Conservation (phyloP, 2,888 invertebrate genomes). For the Ormyrus nitidulus region DNA sequence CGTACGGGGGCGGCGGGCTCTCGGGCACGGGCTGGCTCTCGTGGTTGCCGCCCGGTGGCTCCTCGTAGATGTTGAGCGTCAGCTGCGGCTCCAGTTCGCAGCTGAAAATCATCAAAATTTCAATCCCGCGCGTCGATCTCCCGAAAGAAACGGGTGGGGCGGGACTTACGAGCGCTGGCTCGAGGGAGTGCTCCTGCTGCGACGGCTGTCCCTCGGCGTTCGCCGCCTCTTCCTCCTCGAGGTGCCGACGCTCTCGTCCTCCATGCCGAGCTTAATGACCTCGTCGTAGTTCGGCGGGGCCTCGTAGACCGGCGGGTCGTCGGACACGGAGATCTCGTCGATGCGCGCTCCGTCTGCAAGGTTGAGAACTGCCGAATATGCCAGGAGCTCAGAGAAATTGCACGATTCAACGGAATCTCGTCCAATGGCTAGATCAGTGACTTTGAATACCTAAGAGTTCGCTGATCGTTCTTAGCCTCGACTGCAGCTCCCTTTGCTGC, state of each 20-base stretch:
- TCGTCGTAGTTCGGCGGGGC: conserved; percentile 85
- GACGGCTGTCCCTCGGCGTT: conserved; percentile 59
- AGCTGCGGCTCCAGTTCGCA: conserved; percentile 57
- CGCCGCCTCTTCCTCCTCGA: conserved; percentile 65
- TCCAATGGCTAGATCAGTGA: neutral
- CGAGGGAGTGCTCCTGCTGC: conserved; percentile 63
- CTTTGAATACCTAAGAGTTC: conserved; percentile 80
- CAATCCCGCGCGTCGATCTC: no score
- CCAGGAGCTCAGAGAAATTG: conserved; percentile 31
- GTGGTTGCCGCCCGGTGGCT: conserved; percentile 58
- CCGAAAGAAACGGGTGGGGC: no score
- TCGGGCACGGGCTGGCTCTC: conserved; percentile 63
- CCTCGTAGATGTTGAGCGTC: conserved; percentile 57
- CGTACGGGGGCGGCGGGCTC: conserved; percentile 73
- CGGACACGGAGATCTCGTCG: conserved; percentile 77
- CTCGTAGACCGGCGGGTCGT: conserved; percentile 83
- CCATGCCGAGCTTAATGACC: conserved; percentile 79
- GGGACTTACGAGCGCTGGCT: conserved; percentile 65
- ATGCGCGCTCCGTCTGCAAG: conserved; percentile 76
- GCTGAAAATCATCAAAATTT: conserved; percentile 46
- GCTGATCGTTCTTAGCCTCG: conserved; percentile 82
- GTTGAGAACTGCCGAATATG: conserved; percentile 66
- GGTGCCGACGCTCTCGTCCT: conserved; percentile 68
- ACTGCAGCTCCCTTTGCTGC: conserved; percentile 81
- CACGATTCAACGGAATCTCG: conserved; percentile 4